Base-by-base conservation (phyloP, 2,797 vertebrate genomes). In the Pantherophis alleghaniensis region DNA sequence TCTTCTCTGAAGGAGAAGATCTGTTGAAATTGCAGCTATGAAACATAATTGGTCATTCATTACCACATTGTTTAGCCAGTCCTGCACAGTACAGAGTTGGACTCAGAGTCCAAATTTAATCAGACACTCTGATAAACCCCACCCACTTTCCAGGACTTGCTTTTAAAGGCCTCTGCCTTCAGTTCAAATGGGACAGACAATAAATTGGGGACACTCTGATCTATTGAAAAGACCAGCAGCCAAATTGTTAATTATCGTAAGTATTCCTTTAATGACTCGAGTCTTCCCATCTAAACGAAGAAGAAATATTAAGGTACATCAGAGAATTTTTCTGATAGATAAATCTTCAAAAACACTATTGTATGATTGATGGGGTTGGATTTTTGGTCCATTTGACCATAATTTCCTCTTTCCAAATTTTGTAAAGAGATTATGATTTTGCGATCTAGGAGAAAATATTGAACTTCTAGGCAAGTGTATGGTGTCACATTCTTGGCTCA, bases 81-180 rank as follows among this genome's bases (percentile, higher is more conserved):
- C 96, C 96, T 96, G 86, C 91, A 96, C 95, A 96, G 95, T 97
- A 97, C 97, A 53, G 69, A 93, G 91, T 96, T 97, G 96, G 96
- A 96, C 96, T 96, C 96, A 96, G 97, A 97, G 97, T 97, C 97
- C 97, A 96, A 94, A 96, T 95, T 96, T 97, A 97, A 98, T 97
- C 96, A 98, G 97, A 97, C 95, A 96, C 98, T 97, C 96, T 56
- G 55, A 86, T 94, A 97, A 92, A 97, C 97, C 95, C 97, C 98
- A 97, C 98, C 98, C 97, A 97, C 97, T 95, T 91, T 32, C 94
- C 96, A 96, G 94, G 95, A 95, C 92, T 0, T 95, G 97, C 96
- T 96, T 97, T 96, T 96, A 94, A 97, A 98, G 95, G 90, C 96
- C 95, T 96, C 95, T 93, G 94, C 96, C 96, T 97, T 96, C 96